Evolutionary conservation across 2,113 vertebrate genomes (phyloP), one percentile per base, ranked within the genome.

Genomic region (Sceloporus tristichus): DNA sequence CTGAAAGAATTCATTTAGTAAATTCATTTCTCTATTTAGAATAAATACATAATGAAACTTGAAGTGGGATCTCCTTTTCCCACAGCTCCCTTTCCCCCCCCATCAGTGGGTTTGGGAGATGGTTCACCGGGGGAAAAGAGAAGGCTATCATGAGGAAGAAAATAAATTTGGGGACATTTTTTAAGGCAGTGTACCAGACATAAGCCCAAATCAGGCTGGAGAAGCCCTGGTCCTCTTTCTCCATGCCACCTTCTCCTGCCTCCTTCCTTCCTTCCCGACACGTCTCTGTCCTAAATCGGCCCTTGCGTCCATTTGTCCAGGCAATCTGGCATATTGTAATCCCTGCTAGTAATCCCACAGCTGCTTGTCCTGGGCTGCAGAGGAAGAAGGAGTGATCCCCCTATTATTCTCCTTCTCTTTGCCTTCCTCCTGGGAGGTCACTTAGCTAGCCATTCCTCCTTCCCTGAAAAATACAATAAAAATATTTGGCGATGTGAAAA

Each of bases 351-450:
- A 85, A 89, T 89, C 88, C 68, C 40, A 13, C 66, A 18, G 23
- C 75, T 27, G 16, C 77, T 68, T 25, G 14, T 62, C 9, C 23
- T 70, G 82, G 21, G 13, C 23, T 21, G 18, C 8, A 7, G 59
- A 11, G 62, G 53, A 27, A 65, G 8, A 19, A 56, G 21, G 16
- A 2, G 0, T 34, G 70, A 71, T 84, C 29, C n/a, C 82, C 25
- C 74, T 34, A 62, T 48, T 48, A 48, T 85, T 85, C 68, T 21
- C 71, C 83, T 85, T 48, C 74, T 85, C 74, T 59, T 85, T 48
- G 11, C 71, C 59, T 59, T 77, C 56, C 21, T 38, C 70, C 34
- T 4, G 0, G 13, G 29, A 66, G 59, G 38, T 21, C 19, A 9
- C 34, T 19, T 34, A 40, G 13, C 9, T 5, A 10, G 68, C 29